Conservation (phyloP, 1,140 invertebrate species). For the Phocides pigmalion region DNA sequence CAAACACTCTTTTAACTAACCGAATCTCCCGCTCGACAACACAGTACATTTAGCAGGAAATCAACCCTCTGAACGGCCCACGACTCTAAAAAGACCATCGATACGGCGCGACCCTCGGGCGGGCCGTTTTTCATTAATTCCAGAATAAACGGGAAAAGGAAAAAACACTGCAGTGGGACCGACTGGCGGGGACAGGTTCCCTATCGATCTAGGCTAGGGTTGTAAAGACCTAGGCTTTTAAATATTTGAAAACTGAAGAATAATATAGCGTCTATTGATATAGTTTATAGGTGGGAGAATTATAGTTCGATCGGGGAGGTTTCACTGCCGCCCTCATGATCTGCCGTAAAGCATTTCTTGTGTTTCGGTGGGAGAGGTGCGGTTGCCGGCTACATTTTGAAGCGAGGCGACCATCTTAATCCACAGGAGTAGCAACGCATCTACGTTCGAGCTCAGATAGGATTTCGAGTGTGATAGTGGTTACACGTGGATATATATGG, state of each 20-base stretch:
- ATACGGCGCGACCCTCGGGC: conserved; percentile 30
- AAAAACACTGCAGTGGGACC: conserved; percentile 45
- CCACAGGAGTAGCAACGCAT: too few relatives aligned
- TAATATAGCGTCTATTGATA: not conserved
- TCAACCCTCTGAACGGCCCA: not conserved
- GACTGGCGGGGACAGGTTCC: conserved; percentile 45
- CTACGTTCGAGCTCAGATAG: too few relatives aligned
- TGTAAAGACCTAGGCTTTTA: not conserved
- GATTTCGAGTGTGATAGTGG: too few relatives aligned
- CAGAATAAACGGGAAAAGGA: conserved; percentile 55
- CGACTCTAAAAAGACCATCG: conserved; percentile 22
- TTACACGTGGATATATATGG: too few relatives aligned
- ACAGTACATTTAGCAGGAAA: not conserved
- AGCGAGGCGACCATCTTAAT: too few relatives aligned
- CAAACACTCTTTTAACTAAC: not conserved
- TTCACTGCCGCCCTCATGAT: too few relatives aligned
- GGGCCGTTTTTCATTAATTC: conserved; percentile 58
- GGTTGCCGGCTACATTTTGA: too few relatives aligned
- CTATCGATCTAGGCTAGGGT: conserved; percentile 50
- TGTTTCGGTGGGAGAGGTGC: too few relatives aligned
- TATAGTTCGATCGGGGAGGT: too few relatives aligned
- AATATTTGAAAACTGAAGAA: not conserved
- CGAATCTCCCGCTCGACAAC: not conserved
- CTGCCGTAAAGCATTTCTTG: too few relatives aligned
- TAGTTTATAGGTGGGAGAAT: too few relatives aligned